phyloP scores from a whole-genome alignment of 2,888 invertebrate species.

The Lapara coniferarum region DNA sequence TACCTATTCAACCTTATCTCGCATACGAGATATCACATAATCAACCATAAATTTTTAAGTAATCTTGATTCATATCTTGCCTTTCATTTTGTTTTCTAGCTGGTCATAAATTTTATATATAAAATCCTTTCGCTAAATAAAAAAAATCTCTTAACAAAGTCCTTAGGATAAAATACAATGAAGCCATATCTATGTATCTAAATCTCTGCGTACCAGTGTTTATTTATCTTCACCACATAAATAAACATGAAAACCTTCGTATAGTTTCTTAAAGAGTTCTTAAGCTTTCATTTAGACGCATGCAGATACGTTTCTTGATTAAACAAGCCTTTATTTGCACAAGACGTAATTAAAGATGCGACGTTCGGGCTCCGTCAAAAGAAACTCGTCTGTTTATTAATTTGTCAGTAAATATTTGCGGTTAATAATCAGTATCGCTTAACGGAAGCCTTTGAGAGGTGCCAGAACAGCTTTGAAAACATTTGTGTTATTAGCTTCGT shows the following conservation, averaged over 20 bases:
- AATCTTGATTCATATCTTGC: too few relatives aligned
- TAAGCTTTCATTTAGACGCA: conserved; percentile 73
- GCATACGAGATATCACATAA: too few relatives aligned
- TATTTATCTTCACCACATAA: conserved; percentile 59
- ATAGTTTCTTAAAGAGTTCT: conserved; percentile 79
- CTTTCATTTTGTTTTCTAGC: too few relatives aligned
- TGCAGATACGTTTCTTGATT: conserved; percentile 75
- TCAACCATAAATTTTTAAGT: too few relatives aligned
- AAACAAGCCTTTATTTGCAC: conserved; percentile 74
- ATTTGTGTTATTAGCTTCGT: conserved; percentile 11
- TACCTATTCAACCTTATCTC: too few relatives aligned
- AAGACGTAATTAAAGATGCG: conserved; percentile 75
- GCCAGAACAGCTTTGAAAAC: conserved; percentile 18
- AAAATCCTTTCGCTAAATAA: too few relatives aligned
- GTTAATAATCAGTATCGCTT: conserved; percentile 72
- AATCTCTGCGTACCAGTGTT: conserved; percentile 47
- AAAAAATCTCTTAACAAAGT: too few relatives aligned
- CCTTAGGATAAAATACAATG: conserved; percentile 31
- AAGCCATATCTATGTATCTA: conserved; percentile 40
- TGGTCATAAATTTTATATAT: too few relatives aligned
- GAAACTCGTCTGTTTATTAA: conserved; percentile 78
- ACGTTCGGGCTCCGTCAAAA: conserved; percentile 67
- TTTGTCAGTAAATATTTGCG: conserved; percentile 77
- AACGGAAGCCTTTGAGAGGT: conserved; percentile 51
- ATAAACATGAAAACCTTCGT: conserved; percentile 60